phyloP scores from a whole-genome alignment of 2,113 vertebrate species.

The Tonatia bakeri region DNA sequence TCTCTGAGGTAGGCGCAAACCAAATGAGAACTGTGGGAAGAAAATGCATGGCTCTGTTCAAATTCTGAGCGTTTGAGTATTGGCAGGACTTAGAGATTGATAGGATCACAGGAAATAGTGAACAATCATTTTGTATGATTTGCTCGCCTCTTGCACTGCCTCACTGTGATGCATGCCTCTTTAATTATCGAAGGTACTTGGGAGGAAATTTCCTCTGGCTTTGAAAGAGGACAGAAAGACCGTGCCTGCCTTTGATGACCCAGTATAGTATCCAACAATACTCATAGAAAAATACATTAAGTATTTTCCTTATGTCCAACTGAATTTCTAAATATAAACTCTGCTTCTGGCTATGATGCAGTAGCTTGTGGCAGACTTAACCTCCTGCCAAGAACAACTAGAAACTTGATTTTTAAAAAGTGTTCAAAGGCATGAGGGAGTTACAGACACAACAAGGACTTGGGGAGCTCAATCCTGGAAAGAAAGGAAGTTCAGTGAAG shows the following conservation, averaged over 20 bases:
- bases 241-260: neutral
- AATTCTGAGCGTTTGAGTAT: neutral
- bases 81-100: neutral
- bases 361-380: slow-evolving; percentile 31
- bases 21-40: slow-evolving; percentile 4
- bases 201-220: neutral
- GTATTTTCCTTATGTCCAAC: slow-evolving; percentile 51
- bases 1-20: slow-evolving; percentile 4
- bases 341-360: slow-evolving; percentile 26
- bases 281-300: slow-evolving; percentile 17
- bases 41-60: neutral
- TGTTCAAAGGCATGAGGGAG: neutral
- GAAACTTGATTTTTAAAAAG: slow-evolving; percentile 17
- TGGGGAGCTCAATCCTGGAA: neutral
- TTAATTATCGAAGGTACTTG: neutral
- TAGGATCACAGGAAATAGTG: neutral
- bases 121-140: neutral
- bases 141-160: neutral
- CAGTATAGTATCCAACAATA: neutral
- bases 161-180: neutral
- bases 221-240: neutral
- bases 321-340: slow-evolving; percentile 60
- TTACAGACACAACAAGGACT: neutral
- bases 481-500: neutral
- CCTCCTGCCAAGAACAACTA: slow-evolving; percentile 48